Evolutionary conservation across 2,113 vertebrate species (phyloP).

Genomic region (Charadrius vociferus): DNA sequence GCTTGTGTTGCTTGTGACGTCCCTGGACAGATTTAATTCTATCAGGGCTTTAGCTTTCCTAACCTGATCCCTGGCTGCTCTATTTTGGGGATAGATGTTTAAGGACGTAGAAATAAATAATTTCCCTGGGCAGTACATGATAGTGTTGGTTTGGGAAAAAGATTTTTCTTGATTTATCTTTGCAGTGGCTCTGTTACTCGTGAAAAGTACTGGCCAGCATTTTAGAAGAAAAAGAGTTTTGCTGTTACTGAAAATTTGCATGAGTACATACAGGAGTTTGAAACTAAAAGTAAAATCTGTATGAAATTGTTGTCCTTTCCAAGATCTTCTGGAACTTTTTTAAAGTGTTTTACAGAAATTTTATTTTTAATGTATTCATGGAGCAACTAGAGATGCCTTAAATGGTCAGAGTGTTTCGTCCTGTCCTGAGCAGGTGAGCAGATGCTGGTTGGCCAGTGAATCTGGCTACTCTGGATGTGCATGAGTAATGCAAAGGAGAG

Average conservation of each 20-base stretch:
- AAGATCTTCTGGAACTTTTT: neutral
- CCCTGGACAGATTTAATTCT: neutral
- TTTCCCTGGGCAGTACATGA: neutral
- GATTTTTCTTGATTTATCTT: neutral
- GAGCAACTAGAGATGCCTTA: neutral
- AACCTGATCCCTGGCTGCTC: neutral
- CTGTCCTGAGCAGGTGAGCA: neutral
- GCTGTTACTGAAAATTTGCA: neutral
- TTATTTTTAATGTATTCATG: neutral
- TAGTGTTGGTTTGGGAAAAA: neutral
- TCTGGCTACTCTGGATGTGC: neutral
- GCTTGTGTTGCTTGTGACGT: neutral
- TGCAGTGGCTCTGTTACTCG: neutral
- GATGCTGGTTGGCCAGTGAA: neutral
- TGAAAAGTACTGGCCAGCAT: neutral
- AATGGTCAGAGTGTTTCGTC: neutral
- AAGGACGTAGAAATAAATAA: neutral
- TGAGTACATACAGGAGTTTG: neutral
- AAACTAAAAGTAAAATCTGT: neutral
- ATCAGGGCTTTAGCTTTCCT: neutral
- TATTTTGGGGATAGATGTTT: neutral
- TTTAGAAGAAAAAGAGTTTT: neutral
- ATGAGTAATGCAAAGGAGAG: neutral
- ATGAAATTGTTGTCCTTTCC: neutral
- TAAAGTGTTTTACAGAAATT: neutral